Percentiles rank a stretch among this genome's conserved stretches.
Conservation (phyloP, 2,797 vertebrate genomes). For the Aythya fuligula region DNA sequence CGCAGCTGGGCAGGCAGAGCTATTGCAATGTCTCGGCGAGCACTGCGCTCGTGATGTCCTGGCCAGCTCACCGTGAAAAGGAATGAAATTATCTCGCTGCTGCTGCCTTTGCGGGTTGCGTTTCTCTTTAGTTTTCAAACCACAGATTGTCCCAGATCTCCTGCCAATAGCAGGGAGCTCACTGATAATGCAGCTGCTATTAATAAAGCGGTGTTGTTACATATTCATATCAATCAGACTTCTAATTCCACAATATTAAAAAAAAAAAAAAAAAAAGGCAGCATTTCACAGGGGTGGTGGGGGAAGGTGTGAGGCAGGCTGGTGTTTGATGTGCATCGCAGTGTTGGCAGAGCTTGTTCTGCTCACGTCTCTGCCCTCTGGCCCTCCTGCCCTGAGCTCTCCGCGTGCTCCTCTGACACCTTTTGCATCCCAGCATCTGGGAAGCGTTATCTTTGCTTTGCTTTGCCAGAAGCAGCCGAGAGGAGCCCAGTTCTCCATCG, state of each 20-base stretch:
- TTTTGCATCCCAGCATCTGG: neutral
- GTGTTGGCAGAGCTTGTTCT: neutral
- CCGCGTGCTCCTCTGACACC: neutral
- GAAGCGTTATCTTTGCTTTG: neutral
- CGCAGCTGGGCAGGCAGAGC: neutral
- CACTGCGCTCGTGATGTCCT: neutral
- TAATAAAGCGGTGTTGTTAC: slow-evolving; percentile 73
- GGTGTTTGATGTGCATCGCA: neutral
- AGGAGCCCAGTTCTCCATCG: neutral
- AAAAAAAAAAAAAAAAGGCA: neutral
- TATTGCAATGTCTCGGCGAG: neutral
- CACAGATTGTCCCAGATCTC: slow-evolving; percentile 51
- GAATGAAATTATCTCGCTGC: neutral
- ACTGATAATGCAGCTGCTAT: slow-evolving; percentile 74
- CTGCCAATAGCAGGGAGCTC: slow-evolving; percentile 65
- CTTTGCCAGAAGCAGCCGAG: neutral
- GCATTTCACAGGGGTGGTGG: neutral
- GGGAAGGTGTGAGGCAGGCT: slow-evolving; percentile 12
- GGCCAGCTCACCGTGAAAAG: neutral
- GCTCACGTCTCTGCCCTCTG: neutral
- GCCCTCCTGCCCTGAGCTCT: neutral
- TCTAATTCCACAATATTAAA: slow-evolving; percentile 55
- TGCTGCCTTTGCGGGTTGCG: neutral
- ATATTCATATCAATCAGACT: slow-evolving; percentile 75
- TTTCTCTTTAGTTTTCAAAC: slow-evolving; percentile 58